Evolutionary conservation across 2,113 vertebrate species (phyloP).

Genomic region (Struthio camelus): DNA sequence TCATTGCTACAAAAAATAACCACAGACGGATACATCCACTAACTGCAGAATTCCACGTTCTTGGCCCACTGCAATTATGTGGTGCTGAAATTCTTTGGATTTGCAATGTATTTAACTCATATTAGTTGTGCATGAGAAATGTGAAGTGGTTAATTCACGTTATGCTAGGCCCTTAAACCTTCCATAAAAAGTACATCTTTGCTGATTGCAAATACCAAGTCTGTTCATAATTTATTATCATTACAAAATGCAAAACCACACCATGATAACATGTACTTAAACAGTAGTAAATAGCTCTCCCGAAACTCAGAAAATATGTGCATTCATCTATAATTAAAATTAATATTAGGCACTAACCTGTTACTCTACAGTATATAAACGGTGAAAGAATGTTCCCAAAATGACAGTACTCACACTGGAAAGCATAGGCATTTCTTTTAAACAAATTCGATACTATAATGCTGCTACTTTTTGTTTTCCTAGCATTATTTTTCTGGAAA

Average conservation of each 20-base stretch:
- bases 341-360: not conserved
- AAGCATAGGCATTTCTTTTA: not conserved
- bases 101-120: constrained; percentile 8
- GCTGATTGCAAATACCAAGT: not conserved
- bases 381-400: not conserved
- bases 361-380: not conserved
- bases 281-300: not conserved
- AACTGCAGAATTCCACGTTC: not conserved
- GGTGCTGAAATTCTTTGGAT: not conserved
- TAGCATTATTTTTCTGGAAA: not conserved
- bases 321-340: not conserved
- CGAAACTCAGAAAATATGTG: not conserved
- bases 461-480: not conserved
- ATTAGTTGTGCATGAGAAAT: not conserved
- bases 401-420: not conserved
- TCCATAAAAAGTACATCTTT: not conserved
- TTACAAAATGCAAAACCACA: not conserved
- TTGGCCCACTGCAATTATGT: not conserved
- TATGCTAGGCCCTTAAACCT: not conserved
- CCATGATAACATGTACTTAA: not conserved
- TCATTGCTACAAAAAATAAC: not conserved
- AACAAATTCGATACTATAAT: not conserved
- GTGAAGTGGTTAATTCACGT: not conserved
- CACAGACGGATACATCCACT: not conserved
- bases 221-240: not conserved